These are phyloP conservation scores for Darevskia nairensis DNA, from an alignment of 2,797 vertebrate species.

Conservation along the genomic window DNA sequence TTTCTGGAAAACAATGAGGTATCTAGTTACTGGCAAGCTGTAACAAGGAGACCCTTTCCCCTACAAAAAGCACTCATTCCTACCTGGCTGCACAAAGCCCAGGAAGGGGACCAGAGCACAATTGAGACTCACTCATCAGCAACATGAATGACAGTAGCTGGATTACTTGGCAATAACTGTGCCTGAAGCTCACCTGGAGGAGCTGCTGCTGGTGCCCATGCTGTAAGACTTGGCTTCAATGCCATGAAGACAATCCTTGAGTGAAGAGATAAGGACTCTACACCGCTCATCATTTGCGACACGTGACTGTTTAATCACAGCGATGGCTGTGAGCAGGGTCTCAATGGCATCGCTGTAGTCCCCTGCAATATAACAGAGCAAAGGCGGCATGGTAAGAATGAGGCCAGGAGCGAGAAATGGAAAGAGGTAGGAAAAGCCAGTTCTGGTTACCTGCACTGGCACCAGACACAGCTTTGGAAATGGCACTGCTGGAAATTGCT, in stretches of 20 bases:
- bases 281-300: constrained; percentile 91
- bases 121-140: background rate
- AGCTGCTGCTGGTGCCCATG: constrained; percentile 79
- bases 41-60: background rate
- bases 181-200: constrained; percentile 72
- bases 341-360: constrained; percentile 92
- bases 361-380: constrained; percentile 72
- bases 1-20: constrained; percentile 74
- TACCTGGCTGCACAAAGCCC: background rate
- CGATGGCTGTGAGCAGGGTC: constrained; percentile 93
- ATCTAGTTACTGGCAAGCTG: rapidly evolving
- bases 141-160: background rate
- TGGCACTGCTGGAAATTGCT: constrained; percentile 94
- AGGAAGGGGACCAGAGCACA: rapidly evolving
- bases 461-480: constrained; percentile 93
- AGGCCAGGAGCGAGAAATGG: background rate
- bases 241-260: constrained; percentile 93
- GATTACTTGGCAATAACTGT: rapidly evolving
- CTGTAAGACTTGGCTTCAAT: constrained; percentile 88
- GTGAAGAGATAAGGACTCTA: constrained; percentile 91
- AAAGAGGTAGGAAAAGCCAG: background rate
- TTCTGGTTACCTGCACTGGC: constrained; percentile 87
- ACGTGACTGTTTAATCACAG: constrained; percentile 95
- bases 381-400: background rate
- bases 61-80: background rate